Percentiles rank a stretch among this genome's conserved stretches.
These are phyloP conservation scores for Ectropis crepuscularia DNA, from an alignment of 2,888 invertebrate genomes.

Conservation along the genomic window DNA sequence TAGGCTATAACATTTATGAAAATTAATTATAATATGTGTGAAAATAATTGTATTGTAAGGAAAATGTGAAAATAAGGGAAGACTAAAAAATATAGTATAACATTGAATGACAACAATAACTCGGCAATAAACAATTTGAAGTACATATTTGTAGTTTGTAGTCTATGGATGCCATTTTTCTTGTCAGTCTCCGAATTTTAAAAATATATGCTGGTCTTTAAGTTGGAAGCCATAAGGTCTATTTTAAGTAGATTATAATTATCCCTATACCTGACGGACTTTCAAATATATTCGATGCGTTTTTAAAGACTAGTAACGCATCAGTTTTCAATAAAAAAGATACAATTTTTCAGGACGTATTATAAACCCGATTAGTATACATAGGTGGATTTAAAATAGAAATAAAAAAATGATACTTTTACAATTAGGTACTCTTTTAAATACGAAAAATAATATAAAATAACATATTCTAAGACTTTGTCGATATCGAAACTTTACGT, in stretches of 20 bases:
- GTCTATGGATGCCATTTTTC: conserved; percentile 1
- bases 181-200: not conserved
- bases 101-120: no score
- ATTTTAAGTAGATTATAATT: conserved; percentile 27
- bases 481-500: conserved; percentile 47
- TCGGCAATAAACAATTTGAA: no score
- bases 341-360: conserved; percentile 57
- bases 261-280: conserved; percentile 51
- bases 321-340: conserved; percentile 44
- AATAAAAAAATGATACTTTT: conserved; percentile 33
- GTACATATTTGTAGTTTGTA: no score
- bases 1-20: no score
- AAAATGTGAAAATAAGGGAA: no score
- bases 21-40: no score
- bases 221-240: conserved; percentile 33
- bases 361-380: conserved; percentile 50
- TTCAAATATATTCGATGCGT: conserved; percentile 48
- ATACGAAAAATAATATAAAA: conserved; percentile 53
- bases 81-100: no score
- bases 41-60: no score
- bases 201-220: not conserved
- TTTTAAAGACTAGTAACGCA: conserved; percentile 62
- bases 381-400: conserved; percentile 43
- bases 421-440: conserved; percentile 44
- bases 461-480: conserved; percentile 59